Conservation (phyloP, 1,140 invertebrate species). For the Ostrea denselamellosa region DNA sequence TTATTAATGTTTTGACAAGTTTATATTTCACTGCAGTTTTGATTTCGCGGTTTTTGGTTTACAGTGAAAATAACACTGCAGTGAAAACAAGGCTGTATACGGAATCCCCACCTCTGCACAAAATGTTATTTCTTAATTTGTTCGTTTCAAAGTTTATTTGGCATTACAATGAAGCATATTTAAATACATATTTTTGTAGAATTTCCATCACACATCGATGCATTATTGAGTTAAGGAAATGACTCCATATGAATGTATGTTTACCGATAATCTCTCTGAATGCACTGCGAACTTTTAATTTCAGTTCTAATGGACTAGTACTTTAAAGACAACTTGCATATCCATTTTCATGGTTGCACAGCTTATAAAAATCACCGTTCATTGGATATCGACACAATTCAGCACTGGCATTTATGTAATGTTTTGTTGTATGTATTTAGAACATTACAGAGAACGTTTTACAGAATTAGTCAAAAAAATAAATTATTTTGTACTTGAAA, state of each 20-base stretch:
- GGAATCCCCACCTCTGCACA: neutral
- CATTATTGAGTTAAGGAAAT: neutral
- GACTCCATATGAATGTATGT: no score
- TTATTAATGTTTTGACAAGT: no score
- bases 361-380: neutral
- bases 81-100: no score
- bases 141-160: neutral
- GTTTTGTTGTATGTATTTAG: neutral
- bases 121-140: neutral
- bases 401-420: neutral
- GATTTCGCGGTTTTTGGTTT: no score
- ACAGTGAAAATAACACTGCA: no score
- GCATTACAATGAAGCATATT: neutral
- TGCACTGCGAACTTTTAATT: neutral
- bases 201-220: neutral
- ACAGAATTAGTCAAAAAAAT: neutral
- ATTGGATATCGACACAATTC: neutral
- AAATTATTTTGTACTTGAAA: constrained; percentile 26
- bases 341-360: neutral
- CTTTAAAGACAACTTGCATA: neutral
- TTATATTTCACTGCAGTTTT: no score
- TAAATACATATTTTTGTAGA: neutral
- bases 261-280: neutral
- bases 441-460: neutral
- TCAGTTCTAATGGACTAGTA: neutral